These are phyloP conservation scores for Odobenus rosmarus DNA, from an alignment of 2,113 vertebrate species.

Conservation along the genomic window DNA sequence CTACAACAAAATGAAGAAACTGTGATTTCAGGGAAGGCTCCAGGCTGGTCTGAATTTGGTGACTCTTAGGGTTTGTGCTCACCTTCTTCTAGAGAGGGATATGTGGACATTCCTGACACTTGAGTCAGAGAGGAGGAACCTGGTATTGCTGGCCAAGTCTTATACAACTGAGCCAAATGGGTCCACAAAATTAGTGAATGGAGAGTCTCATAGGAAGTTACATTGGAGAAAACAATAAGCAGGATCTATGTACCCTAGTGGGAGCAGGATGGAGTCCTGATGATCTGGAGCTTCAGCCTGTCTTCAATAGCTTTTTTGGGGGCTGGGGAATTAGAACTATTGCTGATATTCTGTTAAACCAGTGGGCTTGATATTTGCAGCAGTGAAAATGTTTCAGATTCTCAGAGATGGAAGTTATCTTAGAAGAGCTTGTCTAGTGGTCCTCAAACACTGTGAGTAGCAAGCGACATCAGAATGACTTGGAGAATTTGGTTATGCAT, in stretches of 20 bases:
- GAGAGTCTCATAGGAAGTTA: not conserved
- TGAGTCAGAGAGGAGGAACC: not conserved
- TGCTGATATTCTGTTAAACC: not conserved
- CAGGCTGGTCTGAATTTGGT: not conserved
- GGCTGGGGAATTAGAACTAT: not conserved
- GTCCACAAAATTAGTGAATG: not conserved
- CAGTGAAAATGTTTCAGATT: not conserved
- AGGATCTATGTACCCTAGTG: not conserved
- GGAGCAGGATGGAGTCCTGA: not conserved
- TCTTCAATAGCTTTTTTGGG: not conserved
- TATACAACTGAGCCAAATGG: not conserved
- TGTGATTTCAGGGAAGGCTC: not conserved
- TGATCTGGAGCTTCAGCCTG: not conserved
- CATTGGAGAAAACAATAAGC: not conserved
- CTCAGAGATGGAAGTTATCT: not conserved
- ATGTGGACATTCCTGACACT: not conserved
- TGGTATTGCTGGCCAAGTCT: not conserved
- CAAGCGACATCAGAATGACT: not conserved
- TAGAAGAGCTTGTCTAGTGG: not conserved
- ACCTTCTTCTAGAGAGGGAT: not conserved
- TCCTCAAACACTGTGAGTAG: not conserved
- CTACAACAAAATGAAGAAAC: not conserved
- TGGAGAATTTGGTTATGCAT: not conserved
- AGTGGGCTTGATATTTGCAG: not conserved
- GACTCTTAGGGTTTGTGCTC: not conserved